These are phyloP conservation scores for Globicephala melas DNA, from an alignment of 2,113 vertebrate genomes.

Conservation along the genomic window DNA sequence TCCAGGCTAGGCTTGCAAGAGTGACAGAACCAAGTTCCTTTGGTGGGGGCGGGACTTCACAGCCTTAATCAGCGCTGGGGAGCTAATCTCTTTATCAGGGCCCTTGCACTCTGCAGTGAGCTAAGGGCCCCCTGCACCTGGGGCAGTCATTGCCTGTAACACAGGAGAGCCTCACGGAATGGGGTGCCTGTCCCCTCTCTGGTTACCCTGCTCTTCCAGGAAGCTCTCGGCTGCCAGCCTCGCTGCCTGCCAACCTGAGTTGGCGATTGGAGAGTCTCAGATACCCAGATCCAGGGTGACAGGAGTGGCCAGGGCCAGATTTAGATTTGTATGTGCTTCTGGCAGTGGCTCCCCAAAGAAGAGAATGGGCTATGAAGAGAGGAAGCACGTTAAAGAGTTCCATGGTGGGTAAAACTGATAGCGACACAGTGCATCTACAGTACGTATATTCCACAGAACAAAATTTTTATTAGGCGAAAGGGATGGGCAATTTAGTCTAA, in stretches of 20 bases:
- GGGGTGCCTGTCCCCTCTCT: not conserved
- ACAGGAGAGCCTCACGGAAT: not conserved
- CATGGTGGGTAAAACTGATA: not conserved
- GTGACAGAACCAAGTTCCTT: not conserved
- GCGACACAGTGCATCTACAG: not conserved
- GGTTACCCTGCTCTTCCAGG: not conserved
- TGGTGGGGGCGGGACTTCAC: not conserved
- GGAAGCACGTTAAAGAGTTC: not conserved
- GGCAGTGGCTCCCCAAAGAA: not conserved
- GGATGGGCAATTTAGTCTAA: too few relatives aligned
- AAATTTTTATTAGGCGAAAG: not conserved
- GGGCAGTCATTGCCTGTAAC: not conserved
- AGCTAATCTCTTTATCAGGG: not conserved
- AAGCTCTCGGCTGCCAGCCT: not conserved
- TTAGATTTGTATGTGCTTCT: not conserved
- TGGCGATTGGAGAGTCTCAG: slow-evolving; percentile 26
- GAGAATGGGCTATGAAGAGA: not conserved
- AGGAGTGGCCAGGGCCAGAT: slow-evolving; percentile 44
- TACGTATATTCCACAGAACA: not conserved
- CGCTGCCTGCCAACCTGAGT: slow-evolving; percentile 38
- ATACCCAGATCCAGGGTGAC: slow-evolving; percentile 38
- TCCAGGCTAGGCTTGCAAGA: not conserved
- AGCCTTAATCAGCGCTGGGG: not conserved
- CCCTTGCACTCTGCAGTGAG: not conserved
- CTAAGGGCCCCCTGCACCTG: not conserved